Evolutionary conservation across 2,888 invertebrate genomes (phyloP).

Genomic region (Agonopterix arenella): DNA sequence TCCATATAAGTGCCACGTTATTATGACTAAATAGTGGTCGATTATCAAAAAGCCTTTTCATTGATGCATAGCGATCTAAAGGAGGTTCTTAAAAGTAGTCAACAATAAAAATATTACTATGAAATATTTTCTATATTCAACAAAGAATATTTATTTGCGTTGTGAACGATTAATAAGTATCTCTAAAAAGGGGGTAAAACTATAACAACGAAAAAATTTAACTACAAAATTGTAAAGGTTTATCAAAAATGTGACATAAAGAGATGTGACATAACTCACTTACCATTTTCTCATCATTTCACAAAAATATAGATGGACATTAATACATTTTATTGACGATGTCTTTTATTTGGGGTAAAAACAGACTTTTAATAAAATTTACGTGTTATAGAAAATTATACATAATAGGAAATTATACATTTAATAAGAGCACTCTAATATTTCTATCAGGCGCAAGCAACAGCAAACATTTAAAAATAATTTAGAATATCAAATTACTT

Average conservation of each 20-base stretch:
- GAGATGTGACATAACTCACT: no score
- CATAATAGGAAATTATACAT: no score
- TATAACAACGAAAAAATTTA: slow-evolving; percentile 44
- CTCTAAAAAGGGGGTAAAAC: slow-evolving; percentile 54
- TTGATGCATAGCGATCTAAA: slow-evolving; percentile 44
- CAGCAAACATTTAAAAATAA: no score
- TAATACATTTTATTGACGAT: no score
- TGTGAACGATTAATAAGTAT: slow-evolving; percentile 31
- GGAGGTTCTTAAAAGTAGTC: slow-evolving; percentile 68
- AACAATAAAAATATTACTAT: slow-evolving; percentile 65
- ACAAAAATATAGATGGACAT: no score
- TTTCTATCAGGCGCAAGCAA: no score
- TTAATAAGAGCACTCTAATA: no score
- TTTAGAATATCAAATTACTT: no score
- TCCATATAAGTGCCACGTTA: slow-evolving; percentile 21
- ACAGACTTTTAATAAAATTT: no score
- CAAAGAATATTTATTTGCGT: slow-evolving; percentile 38
- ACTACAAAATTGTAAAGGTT: slow-evolving; percentile 66
- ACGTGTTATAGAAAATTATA: no score
- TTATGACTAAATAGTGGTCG: slow-evolving; percentile 37
- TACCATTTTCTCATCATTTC: no score
- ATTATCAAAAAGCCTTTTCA: slow-evolving; percentile 19
- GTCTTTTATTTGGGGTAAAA: no score
- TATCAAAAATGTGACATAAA: slow-evolving; percentile 44
- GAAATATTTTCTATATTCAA: slow-evolving; percentile 47